Percentiles rank a stretch among this genome's conserved stretches.
Evolutionary conservation across 2,888 invertebrate genomes (phyloP).

Genomic region (Glaucopsyche alexis): DNA sequence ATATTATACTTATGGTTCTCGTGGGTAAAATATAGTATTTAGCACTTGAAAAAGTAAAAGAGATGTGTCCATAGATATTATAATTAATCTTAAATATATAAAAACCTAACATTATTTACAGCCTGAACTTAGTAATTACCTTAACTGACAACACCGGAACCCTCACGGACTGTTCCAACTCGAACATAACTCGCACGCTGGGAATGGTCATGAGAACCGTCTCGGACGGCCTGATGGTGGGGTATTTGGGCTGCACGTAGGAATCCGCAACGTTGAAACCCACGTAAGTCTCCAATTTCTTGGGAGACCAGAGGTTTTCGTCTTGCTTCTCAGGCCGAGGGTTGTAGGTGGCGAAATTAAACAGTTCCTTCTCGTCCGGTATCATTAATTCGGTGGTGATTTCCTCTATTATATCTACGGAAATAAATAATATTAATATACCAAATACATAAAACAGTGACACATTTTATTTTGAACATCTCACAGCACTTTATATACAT

Average conservation of each 20-base stretch:
- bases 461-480: not conserved
- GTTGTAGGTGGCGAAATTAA: conserved; percentile 68
- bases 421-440: conserved; percentile 35
- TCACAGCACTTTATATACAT: too few relatives aligned
- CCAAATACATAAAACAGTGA: not conserved
- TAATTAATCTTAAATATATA: too few relatives aligned
- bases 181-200: conserved; percentile 82
- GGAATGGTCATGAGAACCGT: conserved; percentile 76
- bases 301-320: conserved; percentile 86
- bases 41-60: too few relatives aligned
- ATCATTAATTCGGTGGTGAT: conserved; percentile 62
- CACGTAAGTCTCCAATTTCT: conserved; percentile 76
- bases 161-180: conserved; percentile 76
- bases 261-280: conserved; percentile 54
- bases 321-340: conserved; percentile 63
- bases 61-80: too few relatives aligned
- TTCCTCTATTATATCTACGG: conserved; percentile 73
- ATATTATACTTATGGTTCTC: too few relatives aligned
- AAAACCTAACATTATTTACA: too few relatives aligned
- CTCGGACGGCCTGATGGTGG: conserved; percentile 67
- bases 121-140: conserved; percentile 43
- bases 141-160: conserved; percentile 64
- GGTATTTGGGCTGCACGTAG: conserved; percentile 63
- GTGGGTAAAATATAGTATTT: too few relatives aligned
- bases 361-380: conserved; percentile 73